Conservation (phyloP, 2,113 vertebrate species). For the Pagrus major region DNA sequence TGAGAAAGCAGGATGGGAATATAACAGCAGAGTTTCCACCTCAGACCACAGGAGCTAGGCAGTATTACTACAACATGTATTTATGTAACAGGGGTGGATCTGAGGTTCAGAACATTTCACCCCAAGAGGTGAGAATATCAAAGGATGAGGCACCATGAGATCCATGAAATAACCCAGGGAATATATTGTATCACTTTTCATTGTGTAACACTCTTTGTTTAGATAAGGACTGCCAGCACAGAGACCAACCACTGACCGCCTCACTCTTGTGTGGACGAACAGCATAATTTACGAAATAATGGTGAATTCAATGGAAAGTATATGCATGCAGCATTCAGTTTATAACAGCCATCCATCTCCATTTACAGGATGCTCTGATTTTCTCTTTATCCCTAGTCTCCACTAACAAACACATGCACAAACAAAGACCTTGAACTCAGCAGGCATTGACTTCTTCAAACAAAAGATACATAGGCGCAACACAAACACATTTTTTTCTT, state of each 20-base stretch:
- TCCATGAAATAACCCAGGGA: constrained; percentile 8
- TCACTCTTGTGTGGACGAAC: constrained; percentile 3
- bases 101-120: constrained; percentile 56
- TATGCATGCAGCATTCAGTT: not conserved
- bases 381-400: too few species aligned
- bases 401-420: not conserved
- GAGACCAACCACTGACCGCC: not conserved
- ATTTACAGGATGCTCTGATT: not conserved
- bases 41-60: constrained; percentile 27
- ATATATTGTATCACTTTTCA: constrained; percentile 35
- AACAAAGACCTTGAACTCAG: constrained; percentile 23
- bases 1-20: constrained; percentile 31
- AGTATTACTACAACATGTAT: constrained; percentile 31
- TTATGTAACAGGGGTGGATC: constrained; percentile 48
- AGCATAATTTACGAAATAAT: not conserved
- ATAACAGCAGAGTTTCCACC: constrained; percentile 3
- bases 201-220: constrained; percentile 38
- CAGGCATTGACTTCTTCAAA: not conserved
- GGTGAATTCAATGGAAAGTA: not conserved
- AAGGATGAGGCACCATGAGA: constrained; percentile 20
- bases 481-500: not conserved
- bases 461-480: not conserved
- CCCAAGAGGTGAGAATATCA: constrained; percentile 42
- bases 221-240: not conserved
- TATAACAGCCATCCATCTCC: not conserved